Evolutionary conservation across 2,797 vertebrate species (phyloP).

Genomic region (Enteromius fasciolatus): DNA sequence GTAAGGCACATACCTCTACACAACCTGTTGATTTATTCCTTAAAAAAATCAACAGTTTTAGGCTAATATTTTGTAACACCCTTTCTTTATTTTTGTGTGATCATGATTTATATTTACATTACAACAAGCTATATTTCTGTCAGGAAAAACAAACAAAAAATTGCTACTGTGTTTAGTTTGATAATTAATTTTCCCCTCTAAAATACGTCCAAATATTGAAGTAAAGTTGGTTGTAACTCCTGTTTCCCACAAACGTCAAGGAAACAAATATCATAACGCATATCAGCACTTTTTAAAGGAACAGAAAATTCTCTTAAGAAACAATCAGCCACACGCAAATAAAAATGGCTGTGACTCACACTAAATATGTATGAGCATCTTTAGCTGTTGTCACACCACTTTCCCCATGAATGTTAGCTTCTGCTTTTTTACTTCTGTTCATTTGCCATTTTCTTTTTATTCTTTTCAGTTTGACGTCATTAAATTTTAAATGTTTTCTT

Average conservation of each 20-base stretch:
- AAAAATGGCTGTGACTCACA: neutral
- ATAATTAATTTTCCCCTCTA: neutral
- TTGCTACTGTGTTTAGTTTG: too few relatives aligned
- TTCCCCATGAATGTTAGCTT: neutral
- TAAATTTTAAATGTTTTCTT: neutral
- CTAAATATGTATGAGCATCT: neutral
- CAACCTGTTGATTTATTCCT: neutral
- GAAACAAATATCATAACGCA: neutral
- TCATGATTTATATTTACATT: neutral
- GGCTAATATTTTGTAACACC: neutral
- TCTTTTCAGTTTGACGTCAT: neutral
- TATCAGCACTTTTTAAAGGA: neutral
- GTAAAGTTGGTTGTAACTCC: neutral
- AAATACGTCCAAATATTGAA: neutral
- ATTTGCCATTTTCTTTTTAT: neutral
- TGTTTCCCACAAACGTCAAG: neutral
- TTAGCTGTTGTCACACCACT: neutral
- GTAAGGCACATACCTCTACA: neutral
- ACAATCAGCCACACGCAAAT: neutral
- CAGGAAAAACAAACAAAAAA: neutral
- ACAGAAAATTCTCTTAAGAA: slow-evolving; percentile 2
- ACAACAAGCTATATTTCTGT: neutral
- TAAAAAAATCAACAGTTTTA: neutral
- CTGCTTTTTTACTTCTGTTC: neutral
- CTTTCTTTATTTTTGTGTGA: neutral